These are phyloP conservation scores for Apodemia duryi DNA, from an alignment of 2,888 invertebrate genomes.

Conservation along the genomic window DNA sequence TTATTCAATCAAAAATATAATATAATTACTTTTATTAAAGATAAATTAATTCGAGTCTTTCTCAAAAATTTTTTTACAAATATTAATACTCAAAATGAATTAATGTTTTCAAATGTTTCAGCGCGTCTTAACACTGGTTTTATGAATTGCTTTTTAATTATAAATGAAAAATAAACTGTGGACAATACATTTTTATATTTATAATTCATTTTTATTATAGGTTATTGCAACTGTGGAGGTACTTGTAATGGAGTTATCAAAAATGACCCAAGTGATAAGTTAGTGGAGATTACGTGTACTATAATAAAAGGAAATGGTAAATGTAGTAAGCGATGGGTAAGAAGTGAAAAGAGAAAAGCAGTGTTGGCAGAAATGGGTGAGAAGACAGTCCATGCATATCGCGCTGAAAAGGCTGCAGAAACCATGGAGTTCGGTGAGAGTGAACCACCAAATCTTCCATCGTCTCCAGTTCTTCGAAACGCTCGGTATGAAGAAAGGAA, in stretches of 20 bases:
- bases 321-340: conserved; percentile 16
- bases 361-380: conserved; percentile 13
- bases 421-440: conserved; percentile 12
- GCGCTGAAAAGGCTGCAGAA: conserved; percentile 10
- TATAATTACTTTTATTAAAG: too few species aligned
- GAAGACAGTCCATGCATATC: conserved; percentile 10
- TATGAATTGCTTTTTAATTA: too few species aligned
- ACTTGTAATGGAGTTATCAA: conserved; percentile 5
- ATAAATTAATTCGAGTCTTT: too few species aligned
- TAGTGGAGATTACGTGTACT: conserved; percentile 4
- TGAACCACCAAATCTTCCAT: conserved; percentile 20
- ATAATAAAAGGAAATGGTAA: conserved; percentile 14
- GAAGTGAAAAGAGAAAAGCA: background rate
- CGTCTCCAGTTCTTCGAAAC: conserved; percentile 17
- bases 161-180: too few species aligned
- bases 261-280: background rate
- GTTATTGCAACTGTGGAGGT: conserved; percentile 10
- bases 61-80: too few species aligned
- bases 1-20: too few species aligned
- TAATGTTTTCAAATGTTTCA: too few species aligned
- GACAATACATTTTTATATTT: too few species aligned
- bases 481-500: conserved; percentile 14
- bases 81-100: too few species aligned
- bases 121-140: too few species aligned
- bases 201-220: conserved; percentile 9